Evolutionary conservation across 1,140 invertebrate species (phyloP), one percentile per base, ranked within the genome.

Genomic region (Leptestheria dahalacensis): DNA sequence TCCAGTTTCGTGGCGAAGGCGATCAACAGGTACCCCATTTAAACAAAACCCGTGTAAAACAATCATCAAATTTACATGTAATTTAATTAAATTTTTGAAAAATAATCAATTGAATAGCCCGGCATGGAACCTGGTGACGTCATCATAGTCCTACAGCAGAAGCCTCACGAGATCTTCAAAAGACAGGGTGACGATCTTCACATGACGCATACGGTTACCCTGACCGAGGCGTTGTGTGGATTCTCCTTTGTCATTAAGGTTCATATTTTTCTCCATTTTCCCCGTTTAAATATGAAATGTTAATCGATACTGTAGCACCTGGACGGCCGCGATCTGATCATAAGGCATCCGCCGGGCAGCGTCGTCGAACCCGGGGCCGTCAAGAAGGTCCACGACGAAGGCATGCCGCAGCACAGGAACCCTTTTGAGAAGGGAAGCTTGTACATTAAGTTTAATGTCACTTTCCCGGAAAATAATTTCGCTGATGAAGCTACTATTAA

Each of bases 181-280:
- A 77, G 92, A 55, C 76, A 75, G 60, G 81, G 80, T 49, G 77
- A 81, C 67, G 84, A 96, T 74, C 76, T 97, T 12, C 72, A 85
- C 50, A 82, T 90, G 73, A 79, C 77, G 48, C 79, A 82, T 65
- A 77, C 79, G 51, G 78, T 97, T 20, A 78, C 78, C 33, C 69
- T 97, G 28, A 86, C 86, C 1, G 91, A 97, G 71, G 86, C 91
- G 4, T 72, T 97, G 0, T 96, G 92, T 77, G 92, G 93, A 1
- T 92, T 93, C 70, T 74, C 75, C 49, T 78, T 93, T 67, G 77
- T 87, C 24, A 70, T 80, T 58, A 72, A 71, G 51, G 58, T 29
- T 48, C 18, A n/a, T 25, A 21, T 52, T 10, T 60, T 28, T 21
- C 41, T 29, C 46, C 50, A 11, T 68, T 59, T 24, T 66, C 11